Base-by-base conservation (phyloP, 2,113 vertebrate species). In the Meleagris gallopavo region DNA sequence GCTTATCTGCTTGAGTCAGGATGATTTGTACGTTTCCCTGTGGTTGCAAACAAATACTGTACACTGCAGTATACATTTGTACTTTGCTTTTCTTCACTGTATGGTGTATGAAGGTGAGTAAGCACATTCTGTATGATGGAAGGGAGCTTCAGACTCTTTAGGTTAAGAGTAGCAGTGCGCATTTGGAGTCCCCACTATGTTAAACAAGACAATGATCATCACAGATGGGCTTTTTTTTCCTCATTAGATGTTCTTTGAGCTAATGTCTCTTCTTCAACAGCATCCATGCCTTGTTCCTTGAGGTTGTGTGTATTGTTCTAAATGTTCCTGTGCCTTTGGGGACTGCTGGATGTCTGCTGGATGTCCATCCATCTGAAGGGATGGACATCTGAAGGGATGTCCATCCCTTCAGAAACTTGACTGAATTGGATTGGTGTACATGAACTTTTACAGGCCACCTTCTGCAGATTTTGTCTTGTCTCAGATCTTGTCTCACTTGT, bases 381-480 rank as follows among this genome's bases (percentile, higher is more conserved):
- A n/a, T n/a, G n/a, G n/a, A n/a, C n/a, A n/a, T n/a, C n/a, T n/a
- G n/a, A n/a, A n/a, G n/a, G n/a, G n/a, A n/a, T 84, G 61, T 82
- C 65, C 69, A 69, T 90, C 65, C 61, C 88, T 83, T 75, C 78
- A 57, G 88, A 95, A 94, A 90, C 50, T 83, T 94, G 83, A 76
- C 88, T n/a, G n/a, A 3, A 19, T 25, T 72, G 55, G 57, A 86
- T 55, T 62, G 48, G 18, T 50, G 32, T 67, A 36, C 2, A 0
- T 34, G 72, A 88, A 74, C 80, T 94, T 87, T 90, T 94, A 38
- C 32, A 71, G 77, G 52, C 67, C 38, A 10, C 36, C 67, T 89
- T 83, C 40, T 81, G 50, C 61, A 86, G 34, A 67, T 83, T 45
- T 46, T 21, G 46, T 21, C 52, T 74, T 88, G 55, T 38, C 50